A percentile compares a stretch with the other conserved stretches of the same genome.
These are phyloP conservation scores for Lutraria rhynchaena DNA, from an alignment of 1,140 invertebrate species.

Conservation along the genomic window DNA sequence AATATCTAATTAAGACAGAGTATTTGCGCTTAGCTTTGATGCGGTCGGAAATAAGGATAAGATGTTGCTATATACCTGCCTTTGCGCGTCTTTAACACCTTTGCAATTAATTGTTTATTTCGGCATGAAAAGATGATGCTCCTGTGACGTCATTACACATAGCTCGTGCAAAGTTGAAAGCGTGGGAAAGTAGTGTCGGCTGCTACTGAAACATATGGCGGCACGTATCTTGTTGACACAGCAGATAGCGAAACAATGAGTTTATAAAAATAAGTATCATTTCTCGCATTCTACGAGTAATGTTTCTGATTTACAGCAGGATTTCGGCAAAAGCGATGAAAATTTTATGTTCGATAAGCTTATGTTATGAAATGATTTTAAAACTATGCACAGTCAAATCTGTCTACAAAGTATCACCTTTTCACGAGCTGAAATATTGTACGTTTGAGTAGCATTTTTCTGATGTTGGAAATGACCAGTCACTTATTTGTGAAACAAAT, in stretches of 20 bases:
- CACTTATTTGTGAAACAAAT: no score
- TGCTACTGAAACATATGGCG: constrained; percentile 17
- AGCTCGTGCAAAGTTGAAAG: constrained; percentile 33
- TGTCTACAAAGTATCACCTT: no score
- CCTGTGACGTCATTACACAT: constrained; percentile 28
- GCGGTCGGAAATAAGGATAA: background rate
- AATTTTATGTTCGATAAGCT: no score
- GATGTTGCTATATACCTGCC: constrained; percentile 1
- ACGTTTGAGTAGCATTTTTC: no score
- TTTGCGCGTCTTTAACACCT: constrained; percentile 17
- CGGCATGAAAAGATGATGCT: constrained; percentile 7
- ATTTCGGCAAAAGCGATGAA: no score
- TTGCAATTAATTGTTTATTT: constrained; percentile 30
- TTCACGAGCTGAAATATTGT: no score
- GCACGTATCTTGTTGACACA: constrained; percentile 22
- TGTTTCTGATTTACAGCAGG: no score
- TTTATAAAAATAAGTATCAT: background rate
- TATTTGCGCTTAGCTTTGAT: constrained; percentile 6
- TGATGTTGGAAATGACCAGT: no score
- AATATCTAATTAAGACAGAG: no score
- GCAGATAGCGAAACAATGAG: constrained; percentile 36
- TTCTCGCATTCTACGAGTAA: no score
- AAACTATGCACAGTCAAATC: no score
- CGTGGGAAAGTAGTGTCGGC: constrained; percentile 35
- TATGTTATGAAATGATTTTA: no score